These are phyloP conservation scores for Tetragonula carbonaria DNA, from an alignment of 2,888 invertebrate genomes.

Conservation along the genomic window DNA sequence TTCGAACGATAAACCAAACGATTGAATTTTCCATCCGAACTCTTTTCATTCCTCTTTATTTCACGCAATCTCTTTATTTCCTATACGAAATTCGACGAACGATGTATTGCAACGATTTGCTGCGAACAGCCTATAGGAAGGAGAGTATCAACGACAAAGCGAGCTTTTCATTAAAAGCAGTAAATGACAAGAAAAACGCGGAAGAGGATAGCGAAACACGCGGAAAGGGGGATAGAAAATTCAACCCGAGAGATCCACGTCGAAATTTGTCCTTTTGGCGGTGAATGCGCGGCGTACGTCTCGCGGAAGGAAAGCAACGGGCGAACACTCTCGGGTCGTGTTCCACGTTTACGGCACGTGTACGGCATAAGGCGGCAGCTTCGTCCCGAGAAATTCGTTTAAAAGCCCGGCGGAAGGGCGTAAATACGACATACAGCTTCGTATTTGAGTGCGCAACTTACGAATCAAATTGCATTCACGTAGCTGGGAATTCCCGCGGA, in stretches of 20 bases:
- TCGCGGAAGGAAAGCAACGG: slow-evolving; percentile 13
- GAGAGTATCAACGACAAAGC: no score
- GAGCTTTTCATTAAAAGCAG: no score
- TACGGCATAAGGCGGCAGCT: slow-evolving; percentile 55
- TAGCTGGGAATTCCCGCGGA: slow-evolving; percentile 50
- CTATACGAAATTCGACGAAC: no score
- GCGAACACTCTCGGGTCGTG: slow-evolving; percentile 6
- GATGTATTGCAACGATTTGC: no score
- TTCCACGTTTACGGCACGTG: slow-evolving; percentile 55
- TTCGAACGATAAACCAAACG: not conserved
- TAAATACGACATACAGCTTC: slow-evolving; percentile 43
- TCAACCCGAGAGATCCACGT: slow-evolving; percentile 1
- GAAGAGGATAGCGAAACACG: not conserved
- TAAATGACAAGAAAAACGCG: no score
- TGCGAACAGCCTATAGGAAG: no score
- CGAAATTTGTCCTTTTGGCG: slow-evolving; percentile 31
- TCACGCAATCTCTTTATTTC: no score
- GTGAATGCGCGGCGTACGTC: slow-evolving; percentile 11
- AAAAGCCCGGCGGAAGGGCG: slow-evolving; percentile 28
- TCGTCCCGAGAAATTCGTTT: slow-evolving; percentile 60
- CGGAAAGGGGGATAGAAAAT: no score
- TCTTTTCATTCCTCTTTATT: no score
- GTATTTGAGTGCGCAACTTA: slow-evolving; percentile 38
- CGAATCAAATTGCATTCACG: slow-evolving; percentile 58
- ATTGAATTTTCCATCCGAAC: no score